Conservation (phyloP, 2,797 vertebrate genomes). For the Anas flavirostris region DNA sequence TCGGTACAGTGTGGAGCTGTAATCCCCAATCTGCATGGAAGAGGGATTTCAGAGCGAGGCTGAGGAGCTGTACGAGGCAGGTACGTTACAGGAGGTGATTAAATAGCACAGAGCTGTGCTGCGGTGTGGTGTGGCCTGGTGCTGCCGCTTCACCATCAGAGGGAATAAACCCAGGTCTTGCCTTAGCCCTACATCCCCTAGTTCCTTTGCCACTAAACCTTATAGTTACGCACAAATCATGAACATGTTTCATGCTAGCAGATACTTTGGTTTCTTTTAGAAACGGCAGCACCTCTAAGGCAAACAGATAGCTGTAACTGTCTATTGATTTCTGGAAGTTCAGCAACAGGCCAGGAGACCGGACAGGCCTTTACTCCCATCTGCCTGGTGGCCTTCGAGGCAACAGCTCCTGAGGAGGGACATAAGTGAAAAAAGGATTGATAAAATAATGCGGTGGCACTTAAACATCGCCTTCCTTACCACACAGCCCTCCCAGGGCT, state of each 20-base stretch:
- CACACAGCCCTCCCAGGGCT: neutral
- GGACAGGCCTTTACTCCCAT: neutral
- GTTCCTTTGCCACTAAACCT: neutral
- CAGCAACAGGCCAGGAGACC: neutral
- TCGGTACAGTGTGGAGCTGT: neutral
- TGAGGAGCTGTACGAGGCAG: neutral
- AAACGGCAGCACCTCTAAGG: neutral
- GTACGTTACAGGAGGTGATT: neutral
- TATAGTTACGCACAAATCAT: rapidly evolving
- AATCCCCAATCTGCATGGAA: neutral
- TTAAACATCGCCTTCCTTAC: neutral
- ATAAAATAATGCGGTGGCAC: neutral
- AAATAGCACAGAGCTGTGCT: neutral
- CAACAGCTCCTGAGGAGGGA: neutral
- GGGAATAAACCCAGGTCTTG: neutral
- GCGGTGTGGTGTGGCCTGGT: neutral
- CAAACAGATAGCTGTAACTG: rapidly evolving
- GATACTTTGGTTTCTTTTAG: neutral
- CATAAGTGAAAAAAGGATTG: neutral
- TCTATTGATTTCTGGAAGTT: neutral
- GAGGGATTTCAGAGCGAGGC: neutral
- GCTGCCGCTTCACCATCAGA: neutral
- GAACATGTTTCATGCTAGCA: neutral
- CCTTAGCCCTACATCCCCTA: rapidly evolving
- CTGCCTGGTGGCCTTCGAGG: neutral